Percentiles rank a stretch among this genome's conserved stretches.
Evolutionary conservation across 2,113 vertebrate genomes (phyloP).

Genomic region (Channa argus): DNA sequence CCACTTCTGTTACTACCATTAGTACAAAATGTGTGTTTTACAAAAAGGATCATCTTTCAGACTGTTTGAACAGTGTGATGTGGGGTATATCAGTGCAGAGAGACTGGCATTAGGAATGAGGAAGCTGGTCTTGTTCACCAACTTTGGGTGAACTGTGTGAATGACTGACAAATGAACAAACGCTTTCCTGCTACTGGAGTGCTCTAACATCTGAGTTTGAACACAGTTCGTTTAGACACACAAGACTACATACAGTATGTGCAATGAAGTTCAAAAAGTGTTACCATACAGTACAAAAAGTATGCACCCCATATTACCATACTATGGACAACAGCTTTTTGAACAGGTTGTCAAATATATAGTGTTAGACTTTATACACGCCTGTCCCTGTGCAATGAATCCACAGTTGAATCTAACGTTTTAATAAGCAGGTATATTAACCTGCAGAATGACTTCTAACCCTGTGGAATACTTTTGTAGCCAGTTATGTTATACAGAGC

Average conservation of each 20-base stretch:
- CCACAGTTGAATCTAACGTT: conserved; percentile 28
- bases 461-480: background rate
- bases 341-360: conserved; percentile 24
- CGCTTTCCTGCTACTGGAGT: conserved; percentile 53
- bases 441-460: background rate
- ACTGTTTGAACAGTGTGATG: conserved; percentile 37
- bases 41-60: conserved; percentile 70
- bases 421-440: conserved; percentile 4
- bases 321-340: background rate
- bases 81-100: conserved; percentile 67
- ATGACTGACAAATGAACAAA: conserved; percentile 17
- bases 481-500: background rate
- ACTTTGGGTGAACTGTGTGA: conserved; percentile 32
- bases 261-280: conserved; percentile 45
- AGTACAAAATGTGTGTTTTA: conserved; percentile 80
- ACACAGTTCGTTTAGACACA: conserved; percentile 46
- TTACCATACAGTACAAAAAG: conserved; percentile 66
- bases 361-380: conserved; percentile 6
- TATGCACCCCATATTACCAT: conserved; percentile 19
- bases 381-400: background rate
- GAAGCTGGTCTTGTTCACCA: conserved; percentile 21
- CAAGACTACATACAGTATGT: conserved; percentile 47
- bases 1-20: conserved; percentile 69
- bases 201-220: conserved; percentile 41
- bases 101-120: conserved; percentile 41